phyloP scores from a whole-genome alignment of 92 coral and sea anemone species.

The Bergia puertoricense region DNA sequence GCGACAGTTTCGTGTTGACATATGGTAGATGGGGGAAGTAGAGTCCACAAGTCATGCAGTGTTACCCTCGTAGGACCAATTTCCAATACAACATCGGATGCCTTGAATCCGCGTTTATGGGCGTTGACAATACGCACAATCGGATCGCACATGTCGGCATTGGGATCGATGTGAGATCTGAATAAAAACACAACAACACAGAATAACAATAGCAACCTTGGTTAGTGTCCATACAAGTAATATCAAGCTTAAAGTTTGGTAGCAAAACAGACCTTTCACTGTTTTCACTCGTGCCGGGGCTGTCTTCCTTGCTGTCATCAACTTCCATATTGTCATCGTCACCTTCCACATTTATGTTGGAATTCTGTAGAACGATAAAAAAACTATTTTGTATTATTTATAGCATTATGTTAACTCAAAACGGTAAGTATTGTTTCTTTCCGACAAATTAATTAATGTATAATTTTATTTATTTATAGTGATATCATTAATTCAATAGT shows the following conservation, averaged over 20 bases:
- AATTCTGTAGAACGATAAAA: background rate
- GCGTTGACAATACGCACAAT: background rate
- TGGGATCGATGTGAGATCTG: background rate
- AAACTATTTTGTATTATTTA: too few relatives aligned
- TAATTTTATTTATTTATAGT: too few relatives aligned
- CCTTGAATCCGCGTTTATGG: slow-evolving; percentile 7
- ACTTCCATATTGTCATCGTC: background rate
- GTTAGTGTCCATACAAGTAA: too few relatives aligned
- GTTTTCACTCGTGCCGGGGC: background rate
- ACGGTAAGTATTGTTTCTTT: too few relatives aligned
- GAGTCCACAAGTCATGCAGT: slow-evolving; percentile 12
- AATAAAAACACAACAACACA: too few relatives aligned
- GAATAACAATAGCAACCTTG: too few relatives aligned
- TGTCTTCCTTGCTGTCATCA: background rate
- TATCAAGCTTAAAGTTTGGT: too few relatives aligned
- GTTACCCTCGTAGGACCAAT: slow-evolving; percentile 12
- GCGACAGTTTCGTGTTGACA: background rate
- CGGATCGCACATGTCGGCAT: background rate
- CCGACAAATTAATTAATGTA: too few relatives aligned
- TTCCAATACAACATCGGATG: slow-evolving; percentile 11
- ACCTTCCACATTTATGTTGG: background rate
- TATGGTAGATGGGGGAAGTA: slow-evolving; percentile 8
- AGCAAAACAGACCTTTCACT: background rate
- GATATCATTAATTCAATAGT: too few relatives aligned
- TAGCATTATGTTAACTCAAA: too few relatives aligned